Evolutionary conservation across 1,140 invertebrate species (phyloP).

Genomic region (Aphidius gifuensis): DNA sequence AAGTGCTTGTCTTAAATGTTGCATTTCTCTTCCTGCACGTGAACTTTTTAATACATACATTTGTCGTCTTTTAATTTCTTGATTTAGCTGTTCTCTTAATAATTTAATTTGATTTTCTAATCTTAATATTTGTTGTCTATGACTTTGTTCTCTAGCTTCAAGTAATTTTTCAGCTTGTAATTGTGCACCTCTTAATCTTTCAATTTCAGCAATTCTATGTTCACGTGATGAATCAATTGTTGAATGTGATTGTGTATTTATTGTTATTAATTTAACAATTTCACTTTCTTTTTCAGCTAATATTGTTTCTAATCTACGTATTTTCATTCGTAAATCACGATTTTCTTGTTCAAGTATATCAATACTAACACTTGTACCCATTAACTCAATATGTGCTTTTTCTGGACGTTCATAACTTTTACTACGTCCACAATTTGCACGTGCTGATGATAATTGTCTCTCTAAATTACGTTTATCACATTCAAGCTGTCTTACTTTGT

Average conservation of each 20-base stretch:
- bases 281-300: conserved; percentile 71
- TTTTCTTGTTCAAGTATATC: conserved; percentile 77
- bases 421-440: conserved; percentile 56
- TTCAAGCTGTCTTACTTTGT: conserved; percentile 71
- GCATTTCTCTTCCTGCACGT: conserved; percentile 79
- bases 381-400: conserved; percentile 55
- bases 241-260: conserved; percentile 37
- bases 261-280: conserved; percentile 41
- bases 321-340: conserved; percentile 73
- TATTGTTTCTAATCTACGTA: conserved; percentile 75
- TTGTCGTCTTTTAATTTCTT: conserved; percentile 83
- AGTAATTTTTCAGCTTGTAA: conserved; percentile 82
- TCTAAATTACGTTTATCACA: conserved; percentile 72
- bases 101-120: conserved; percentile 80
- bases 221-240: conserved; percentile 40
- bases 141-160: conserved; percentile 80
- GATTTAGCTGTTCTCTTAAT: conserved; percentile 77
- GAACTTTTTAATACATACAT: conserved; percentile 78
- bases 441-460: conserved; percentile 56
- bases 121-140: conserved; percentile 81
- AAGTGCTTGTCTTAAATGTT: conserved; percentile 75
- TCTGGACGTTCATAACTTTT: conserved; percentile 67
- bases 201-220: conserved; percentile 63
- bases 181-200: conserved; percentile 80
- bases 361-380: conserved; percentile 44